These are phyloP conservation scores for Eupeodes latifasciatus DNA, from an alignment of 2,888 invertebrate genomes.

Conservation along the genomic window DNA sequence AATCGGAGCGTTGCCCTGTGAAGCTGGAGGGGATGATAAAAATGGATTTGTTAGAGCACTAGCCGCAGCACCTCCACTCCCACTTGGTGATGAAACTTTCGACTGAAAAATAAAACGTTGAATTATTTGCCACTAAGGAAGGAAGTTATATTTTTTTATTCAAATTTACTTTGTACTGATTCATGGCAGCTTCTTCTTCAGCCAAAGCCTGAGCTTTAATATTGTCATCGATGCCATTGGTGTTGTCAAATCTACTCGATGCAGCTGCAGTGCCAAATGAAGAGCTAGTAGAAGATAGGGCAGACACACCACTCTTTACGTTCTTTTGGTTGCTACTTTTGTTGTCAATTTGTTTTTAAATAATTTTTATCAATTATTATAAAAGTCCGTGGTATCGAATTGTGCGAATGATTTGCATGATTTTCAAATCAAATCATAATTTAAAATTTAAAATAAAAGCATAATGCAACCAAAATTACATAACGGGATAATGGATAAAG, in stretches of 20 bases:
- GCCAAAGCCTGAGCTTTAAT: conserved; percentile 94
- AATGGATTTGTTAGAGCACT: conserved; percentile 92
- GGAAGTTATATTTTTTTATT: background rate
- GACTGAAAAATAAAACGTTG: conserved; percentile 84
- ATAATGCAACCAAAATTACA: conserved; percentile 76
- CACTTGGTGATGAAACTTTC: conserved; percentile 92
- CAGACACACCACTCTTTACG: conserved; percentile 94
- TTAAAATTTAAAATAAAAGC: conserved; percentile 64
- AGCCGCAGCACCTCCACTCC: conserved; percentile 85
- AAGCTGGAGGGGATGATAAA: conserved; percentile 89
- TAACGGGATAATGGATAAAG: conserved; percentile 57
- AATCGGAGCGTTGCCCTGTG: conserved; percentile 86
- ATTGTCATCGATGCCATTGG: conserved; percentile 93
- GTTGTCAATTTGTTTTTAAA: conserved; percentile 61
- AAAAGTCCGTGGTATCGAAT: conserved; percentile 72
- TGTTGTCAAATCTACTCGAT: conserved; percentile 88
- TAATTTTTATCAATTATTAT: conserved; percentile 71
- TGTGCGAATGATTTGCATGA: conserved; percentile 69
- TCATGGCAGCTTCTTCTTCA: conserved; percentile 98
- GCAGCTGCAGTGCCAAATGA: conserved; percentile 94
- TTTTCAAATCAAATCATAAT: conserved; percentile 56
- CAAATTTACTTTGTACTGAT: conserved; percentile 93
- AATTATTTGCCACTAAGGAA: conserved; percentile 32
- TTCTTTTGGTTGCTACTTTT: conserved; percentile 92
- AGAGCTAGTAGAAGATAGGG: conserved; percentile 93